phyloP scores from a whole-genome alignment of 2,113 vertebrate species.

The Psilopogon haemacephalus region DNA sequence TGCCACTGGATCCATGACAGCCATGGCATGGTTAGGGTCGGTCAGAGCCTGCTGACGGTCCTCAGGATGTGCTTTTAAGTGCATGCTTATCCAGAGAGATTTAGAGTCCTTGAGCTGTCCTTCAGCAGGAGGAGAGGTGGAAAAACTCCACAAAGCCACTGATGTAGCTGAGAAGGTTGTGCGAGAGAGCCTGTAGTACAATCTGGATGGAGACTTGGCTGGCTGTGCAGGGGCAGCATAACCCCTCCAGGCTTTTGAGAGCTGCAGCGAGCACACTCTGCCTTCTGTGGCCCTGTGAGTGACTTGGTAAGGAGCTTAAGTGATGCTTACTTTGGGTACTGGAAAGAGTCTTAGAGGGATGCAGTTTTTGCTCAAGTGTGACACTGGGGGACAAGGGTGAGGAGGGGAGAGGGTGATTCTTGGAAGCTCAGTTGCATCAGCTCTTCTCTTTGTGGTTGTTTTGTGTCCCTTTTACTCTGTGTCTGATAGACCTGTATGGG shows the following conservation, averaged over 20 bases:
- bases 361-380: neutral
- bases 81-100: neutral
- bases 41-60: neutral
- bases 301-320: slow-evolving; percentile 19
- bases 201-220: neutral
- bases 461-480: fast-evolving
- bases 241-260: neutral
- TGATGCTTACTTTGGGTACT: neutral
- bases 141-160: neutral
- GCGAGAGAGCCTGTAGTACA: neutral
- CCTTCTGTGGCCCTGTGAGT: neutral
- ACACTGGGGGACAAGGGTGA: fast-evolving
- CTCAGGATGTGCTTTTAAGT: neutral
- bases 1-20: fast-evolving
- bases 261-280: neutral
- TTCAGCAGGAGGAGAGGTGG: neutral
- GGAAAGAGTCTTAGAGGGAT: neutral
- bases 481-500: neutral
- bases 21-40: fast-evolving
- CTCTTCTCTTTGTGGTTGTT: neutral
- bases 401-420: neutral
- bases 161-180: neutral
- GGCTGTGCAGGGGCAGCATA: fast-evolving
- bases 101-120: neutral
- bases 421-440: neutral